A percentile compares a stretch with the other conserved stretches of the same genome.
These are phyloP conservation scores for Eclectus roratus DNA, from an alignment of 2,113 vertebrate species.

Conservation along the genomic window DNA sequence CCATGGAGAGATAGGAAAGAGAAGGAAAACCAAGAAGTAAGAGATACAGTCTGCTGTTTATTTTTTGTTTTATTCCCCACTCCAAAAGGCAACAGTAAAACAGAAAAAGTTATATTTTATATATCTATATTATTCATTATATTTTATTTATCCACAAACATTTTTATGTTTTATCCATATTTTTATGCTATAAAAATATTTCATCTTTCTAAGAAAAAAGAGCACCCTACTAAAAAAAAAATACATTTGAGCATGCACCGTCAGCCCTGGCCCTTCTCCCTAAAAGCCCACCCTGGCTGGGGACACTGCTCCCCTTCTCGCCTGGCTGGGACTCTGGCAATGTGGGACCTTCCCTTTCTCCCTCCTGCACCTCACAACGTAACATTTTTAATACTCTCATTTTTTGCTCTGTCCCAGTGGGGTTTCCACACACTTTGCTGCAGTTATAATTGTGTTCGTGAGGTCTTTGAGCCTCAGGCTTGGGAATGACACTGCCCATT, in stretches of 20 bases:
- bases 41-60: background rate
- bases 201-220: background rate
- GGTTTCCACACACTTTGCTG: background rate
- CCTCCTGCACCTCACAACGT: background rate
- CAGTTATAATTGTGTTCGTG: fast-evolving
- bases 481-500: background rate
- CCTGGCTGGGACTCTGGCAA: background rate
- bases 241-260: background rate
- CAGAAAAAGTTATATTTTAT: background rate
- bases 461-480: background rate
- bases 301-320: background rate
- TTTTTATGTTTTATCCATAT: background rate
- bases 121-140: background rate
- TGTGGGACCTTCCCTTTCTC: background rate
- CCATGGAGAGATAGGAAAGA: background rate
- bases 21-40: background rate
- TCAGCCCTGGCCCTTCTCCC: background rate
- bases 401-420: background rate
- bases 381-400: background rate
- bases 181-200: background rate
- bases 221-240: background rate
- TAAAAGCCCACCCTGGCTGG: fast-evolving
- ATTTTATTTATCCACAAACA: background rate
- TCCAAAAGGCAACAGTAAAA: background rate
- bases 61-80: background rate